These are phyloP conservation scores for Pituophis catenifer DNA, from an alignment of 2,113 vertebrate genomes.

Conservation along the genomic window DNA sequence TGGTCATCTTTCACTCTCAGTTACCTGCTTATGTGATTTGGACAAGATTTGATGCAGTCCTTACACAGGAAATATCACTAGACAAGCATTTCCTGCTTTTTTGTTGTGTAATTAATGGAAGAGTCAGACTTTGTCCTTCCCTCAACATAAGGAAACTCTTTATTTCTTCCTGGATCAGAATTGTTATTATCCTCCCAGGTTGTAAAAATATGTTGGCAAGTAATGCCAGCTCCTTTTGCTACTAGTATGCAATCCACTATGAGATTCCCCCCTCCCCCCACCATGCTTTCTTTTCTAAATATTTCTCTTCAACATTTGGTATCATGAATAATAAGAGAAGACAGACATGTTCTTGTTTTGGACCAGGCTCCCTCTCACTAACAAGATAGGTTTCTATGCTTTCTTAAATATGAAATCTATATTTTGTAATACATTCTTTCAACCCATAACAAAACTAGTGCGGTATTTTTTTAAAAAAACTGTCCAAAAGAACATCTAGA, in stretches of 20 bases:
- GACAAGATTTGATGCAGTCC: neutral
- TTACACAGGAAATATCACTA: neutral
- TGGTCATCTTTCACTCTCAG: neutral
- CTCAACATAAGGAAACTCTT: neutral
- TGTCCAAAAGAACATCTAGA: neutral
- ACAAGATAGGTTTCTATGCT: neutral
- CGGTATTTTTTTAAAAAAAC: neutral
- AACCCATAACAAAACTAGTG: neutral
- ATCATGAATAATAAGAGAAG: neutral
- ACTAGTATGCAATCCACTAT: neutral
- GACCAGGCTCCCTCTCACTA: neutral
- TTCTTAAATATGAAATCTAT: neutral
- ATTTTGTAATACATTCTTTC: neutral
- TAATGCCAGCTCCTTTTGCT: neutral
- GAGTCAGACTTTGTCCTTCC: neutral
- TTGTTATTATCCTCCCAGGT: neutral
- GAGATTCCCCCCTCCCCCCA: fast-evolving
- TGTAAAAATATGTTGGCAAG: neutral
- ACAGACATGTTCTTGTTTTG: neutral
- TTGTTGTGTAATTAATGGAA: neutral
- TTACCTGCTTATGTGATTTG: neutral
- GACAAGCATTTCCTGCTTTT: neutral
- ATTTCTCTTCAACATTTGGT: neutral
- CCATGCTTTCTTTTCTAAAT: neutral
- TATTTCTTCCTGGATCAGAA: neutral